phyloP scores from a whole-genome alignment of 1,140 invertebrate species.

The Drosophila repletoides region DNA sequence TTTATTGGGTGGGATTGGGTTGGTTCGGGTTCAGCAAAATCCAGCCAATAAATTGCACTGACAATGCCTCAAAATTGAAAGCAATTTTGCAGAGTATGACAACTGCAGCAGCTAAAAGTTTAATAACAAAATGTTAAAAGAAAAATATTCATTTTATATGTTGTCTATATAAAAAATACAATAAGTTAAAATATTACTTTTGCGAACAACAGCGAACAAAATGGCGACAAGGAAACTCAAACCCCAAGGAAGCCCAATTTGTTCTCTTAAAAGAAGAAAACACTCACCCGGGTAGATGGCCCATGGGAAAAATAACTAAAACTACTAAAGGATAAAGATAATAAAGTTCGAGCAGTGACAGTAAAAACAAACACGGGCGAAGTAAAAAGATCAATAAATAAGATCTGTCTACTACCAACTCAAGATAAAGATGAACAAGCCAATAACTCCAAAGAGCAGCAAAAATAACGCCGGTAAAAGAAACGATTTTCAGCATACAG shows the following conservation, averaged over 20 bases:
- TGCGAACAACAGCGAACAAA: not conserved
- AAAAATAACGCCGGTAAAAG: too few species aligned
- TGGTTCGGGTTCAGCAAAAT: not conserved
- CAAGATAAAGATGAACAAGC: not conserved
- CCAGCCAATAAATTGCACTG: not conserved
- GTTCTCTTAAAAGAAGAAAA: too few species aligned
- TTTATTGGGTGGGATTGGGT: too few species aligned
- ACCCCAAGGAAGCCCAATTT: not conserved
- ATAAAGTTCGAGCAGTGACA: not conserved
- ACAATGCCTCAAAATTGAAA: slow-evolving; percentile 37
- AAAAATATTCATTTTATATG: too few species aligned
- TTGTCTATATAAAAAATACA: too few species aligned
- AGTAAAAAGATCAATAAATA: not conserved
- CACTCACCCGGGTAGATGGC: not conserved
- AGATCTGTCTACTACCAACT: not conserved
- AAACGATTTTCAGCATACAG: too few species aligned
- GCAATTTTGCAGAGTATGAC: slow-evolving; percentile 4
- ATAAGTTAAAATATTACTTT: too few species aligned
- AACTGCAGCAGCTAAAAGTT: slow-evolving; percentile 34
- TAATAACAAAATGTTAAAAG: slow-evolving; percentile 16
- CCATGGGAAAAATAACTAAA: not conserved
- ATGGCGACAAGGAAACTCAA: not conserved
- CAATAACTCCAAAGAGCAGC: too few species aligned
- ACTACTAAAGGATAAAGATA: not conserved
- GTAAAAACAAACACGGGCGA: too few species aligned